A percentile compares a stretch with the other conserved stretches of the same genome.
These are phyloP conservation scores for Nomada ferruginata DNA, from an alignment of 2,888 invertebrate species.

Conservation along the genomic window DNA sequence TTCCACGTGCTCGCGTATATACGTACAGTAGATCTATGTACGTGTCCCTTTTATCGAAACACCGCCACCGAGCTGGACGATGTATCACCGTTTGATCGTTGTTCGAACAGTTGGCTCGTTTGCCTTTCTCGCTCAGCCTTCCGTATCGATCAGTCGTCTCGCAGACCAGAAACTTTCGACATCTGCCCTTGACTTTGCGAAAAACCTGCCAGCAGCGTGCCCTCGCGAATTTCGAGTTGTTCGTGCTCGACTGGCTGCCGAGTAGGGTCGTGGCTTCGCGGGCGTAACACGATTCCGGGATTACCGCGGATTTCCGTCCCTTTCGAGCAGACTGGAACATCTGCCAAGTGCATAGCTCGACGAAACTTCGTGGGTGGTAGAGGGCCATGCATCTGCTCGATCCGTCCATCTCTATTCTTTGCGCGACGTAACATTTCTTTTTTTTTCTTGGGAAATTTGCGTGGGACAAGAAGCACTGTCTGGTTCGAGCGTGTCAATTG, in stretches of 20 bases:
- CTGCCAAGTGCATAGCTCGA: not conserved
- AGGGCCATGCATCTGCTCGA: not conserved
- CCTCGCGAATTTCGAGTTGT: slow-evolving; percentile 2
- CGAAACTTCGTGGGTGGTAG: not conserved
- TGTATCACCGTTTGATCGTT: slow-evolving; percentile 61
- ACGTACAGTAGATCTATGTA: not conserved
- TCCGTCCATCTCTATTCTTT: no score
- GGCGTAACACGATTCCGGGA: slow-evolving; percentile 1
- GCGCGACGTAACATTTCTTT: no score
- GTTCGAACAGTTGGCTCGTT: slow-evolving; percentile 31
- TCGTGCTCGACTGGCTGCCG: not conserved
- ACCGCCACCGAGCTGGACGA: slow-evolving; percentile 15
- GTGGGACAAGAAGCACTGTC: no score
- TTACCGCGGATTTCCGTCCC: slow-evolving; percentile 30
- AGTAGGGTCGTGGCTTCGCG: not conserved
- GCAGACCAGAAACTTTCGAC: slow-evolving; percentile 11
- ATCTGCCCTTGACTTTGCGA: slow-evolving; percentile 38
- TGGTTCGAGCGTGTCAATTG: no score
- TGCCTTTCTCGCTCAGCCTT: not conserved
- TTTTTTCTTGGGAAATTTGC: no score
- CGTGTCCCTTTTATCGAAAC: not conserved
- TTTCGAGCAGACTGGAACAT: not conserved
- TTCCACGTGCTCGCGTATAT: not conserved
- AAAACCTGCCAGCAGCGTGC: slow-evolving; percentile 3
- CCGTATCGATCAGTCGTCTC: slow-evolving; percentile 34